These are phyloP conservation scores for Centropus unirufus DNA, from an alignment of 2,113 vertebrate genomes.

Conservation along the genomic window DNA sequence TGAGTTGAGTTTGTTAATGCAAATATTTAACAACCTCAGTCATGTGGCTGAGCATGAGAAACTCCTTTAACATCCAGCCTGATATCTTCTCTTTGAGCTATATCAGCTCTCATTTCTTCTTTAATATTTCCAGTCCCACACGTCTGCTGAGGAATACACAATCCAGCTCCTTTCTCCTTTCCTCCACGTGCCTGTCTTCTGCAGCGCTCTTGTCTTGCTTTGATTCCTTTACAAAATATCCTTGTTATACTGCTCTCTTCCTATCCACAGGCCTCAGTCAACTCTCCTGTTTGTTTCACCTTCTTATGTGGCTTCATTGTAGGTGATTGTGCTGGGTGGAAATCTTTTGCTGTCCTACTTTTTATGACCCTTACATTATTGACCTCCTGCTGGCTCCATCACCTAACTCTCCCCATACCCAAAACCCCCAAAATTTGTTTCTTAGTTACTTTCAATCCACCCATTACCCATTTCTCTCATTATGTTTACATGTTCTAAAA, in stretches of 20 bases:
- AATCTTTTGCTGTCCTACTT: background rate
- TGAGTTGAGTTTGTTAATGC: background rate
- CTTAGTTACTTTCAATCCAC: background rate
- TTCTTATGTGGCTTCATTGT: background rate
- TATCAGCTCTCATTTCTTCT: background rate
- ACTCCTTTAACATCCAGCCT: background rate
- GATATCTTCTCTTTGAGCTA: background rate
- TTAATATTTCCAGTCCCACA: background rate
- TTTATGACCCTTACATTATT: background rate
- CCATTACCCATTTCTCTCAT: background rate
- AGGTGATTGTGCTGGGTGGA: background rate
- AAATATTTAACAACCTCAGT: background rate
- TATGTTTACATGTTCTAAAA: background rate
- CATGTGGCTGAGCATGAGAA: background rate
- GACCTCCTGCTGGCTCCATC: background rate
- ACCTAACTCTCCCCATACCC: background rate
- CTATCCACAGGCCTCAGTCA: background rate
- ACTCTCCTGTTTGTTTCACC: background rate
- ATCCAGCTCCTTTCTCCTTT: background rate
- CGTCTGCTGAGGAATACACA: background rate
- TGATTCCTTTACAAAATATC: background rate
- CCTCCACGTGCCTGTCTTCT: background rate
- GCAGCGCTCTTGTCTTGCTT: background rate
- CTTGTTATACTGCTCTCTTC: background rate
- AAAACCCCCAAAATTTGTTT: background rate